Evolutionary conservation across 2,888 invertebrate species (phyloP).

Genomic region (Zonitis immaculata): DNA sequence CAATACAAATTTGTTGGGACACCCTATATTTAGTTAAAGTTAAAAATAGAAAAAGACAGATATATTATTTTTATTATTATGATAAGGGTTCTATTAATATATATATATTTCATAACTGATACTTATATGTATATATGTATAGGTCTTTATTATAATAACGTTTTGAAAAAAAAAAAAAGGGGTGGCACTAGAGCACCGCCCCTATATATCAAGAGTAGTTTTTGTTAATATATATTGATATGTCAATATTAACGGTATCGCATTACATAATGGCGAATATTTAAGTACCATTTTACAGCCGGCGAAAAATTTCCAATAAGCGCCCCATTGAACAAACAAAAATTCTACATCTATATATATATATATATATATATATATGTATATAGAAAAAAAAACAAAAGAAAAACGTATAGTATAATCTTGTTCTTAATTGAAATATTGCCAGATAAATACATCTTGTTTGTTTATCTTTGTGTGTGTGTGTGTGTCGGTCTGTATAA

Average conservation of each 20-base stretch:
- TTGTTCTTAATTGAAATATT: background rate
- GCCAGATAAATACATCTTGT: conserved; percentile 3
- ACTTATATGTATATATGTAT: too few species aligned
- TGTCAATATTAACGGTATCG: conserved; percentile 23
- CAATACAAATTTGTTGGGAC: conserved; percentile 45
- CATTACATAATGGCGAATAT: conserved; percentile 14
- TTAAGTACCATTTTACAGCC: background rate
- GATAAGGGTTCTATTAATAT: conserved; percentile 39
- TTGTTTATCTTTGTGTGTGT: background rate
- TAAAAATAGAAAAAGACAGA: background rate
- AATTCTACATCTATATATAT: too few species aligned
- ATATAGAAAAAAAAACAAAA: too few species aligned
- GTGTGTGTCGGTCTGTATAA: background rate
- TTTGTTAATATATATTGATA: conserved; percentile 41
- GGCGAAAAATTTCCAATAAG: background rate
- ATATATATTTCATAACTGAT: conserved; percentile 36
- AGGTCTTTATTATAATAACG: conserved; percentile 34
- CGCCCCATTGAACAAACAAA: too few species aligned
- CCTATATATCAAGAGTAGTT: conserved; percentile 29
- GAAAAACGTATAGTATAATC: too few species aligned
- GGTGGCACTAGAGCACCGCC: conserved; percentile 16
- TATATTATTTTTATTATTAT: conserved; percentile 30
- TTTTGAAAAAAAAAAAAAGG: conserved; percentile 26
- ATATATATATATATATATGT: too few species aligned
- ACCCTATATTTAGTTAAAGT: background rate